Base-by-base conservation (phyloP, 1,140 invertebrate genomes). In the Sarcophaga peregrina region DNA sequence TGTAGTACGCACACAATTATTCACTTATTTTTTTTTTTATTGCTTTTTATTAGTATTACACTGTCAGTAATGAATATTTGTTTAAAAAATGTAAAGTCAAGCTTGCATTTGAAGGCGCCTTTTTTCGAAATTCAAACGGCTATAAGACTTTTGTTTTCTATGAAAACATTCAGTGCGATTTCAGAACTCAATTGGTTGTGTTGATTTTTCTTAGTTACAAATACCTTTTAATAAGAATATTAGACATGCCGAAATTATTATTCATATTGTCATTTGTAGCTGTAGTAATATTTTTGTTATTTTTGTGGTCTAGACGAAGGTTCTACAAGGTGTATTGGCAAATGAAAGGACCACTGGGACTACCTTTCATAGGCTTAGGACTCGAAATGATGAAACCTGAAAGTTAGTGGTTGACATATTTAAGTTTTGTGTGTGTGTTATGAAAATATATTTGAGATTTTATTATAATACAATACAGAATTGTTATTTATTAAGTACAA, bases 331-430 rank as follows among this genome's bases (percentile, higher is more conserved):
- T 83, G 5, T 88, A 87, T n/a, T 88, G 83, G 84, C 85, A 87
- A 68, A 76, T 89, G 7, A 83, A 80, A 11, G 88, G 88, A 11
- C 88, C 88, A 5, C 52, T 87, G n/a, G 88, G 88, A 25, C 85
- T 86, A 84, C 88, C 88, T 0, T 83, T 89, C 7, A 85, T 89
- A 9, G 88, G 88, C 54, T 83, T 89, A 85, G 88, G 88, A 2
- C 80, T 86, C 48, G 84, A 89, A 47, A 89, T 89, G 88, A 88
- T 89, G 88, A 87, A 87, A 83, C 88, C 88, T 11, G 86, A 89
- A 80, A 88, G 88, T 89, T 82, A 86, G 87, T 82, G 4, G 25
- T 37, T 6, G 8, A 25, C 45, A n/a, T n/a, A n/a, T n/a, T n/a
- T n/a, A n/a, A n/a, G n/a, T n/a, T n/a, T n/a, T n/a, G n/a, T n/a